Evolutionary conservation across 2,797 vertebrate genomes (phyloP).

Genomic region (Nyctibius grandis): DNA sequence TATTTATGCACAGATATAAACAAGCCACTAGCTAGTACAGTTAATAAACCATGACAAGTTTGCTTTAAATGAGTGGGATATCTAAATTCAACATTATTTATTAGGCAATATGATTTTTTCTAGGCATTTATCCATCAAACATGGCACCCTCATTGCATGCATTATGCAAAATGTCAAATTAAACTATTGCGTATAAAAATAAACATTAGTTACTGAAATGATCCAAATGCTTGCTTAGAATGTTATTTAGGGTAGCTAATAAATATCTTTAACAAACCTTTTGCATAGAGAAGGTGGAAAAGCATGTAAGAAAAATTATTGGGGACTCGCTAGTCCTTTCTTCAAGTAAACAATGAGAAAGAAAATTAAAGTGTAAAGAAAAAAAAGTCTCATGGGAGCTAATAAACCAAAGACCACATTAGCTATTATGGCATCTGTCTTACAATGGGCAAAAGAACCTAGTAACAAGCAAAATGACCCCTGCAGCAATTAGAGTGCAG

Average conservation of each 20-base stretch:
- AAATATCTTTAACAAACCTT: conserved; percentile 52
- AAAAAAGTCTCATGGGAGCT: neutral
- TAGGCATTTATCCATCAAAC: conserved; percentile 77
- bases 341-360: neutral
- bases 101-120: conserved; percentile 73
- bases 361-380: neutral
- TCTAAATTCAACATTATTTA: conserved; percentile 77
- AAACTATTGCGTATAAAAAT: conserved; percentile 79
- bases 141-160: conserved; percentile 71
- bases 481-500: neutral
- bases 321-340: neutral
- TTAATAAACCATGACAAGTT: conserved; percentile 78
- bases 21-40: conserved; percentile 69
- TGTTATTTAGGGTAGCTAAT: conserved; percentile 58
- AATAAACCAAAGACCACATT: neutral
- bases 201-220: conserved; percentile 74
- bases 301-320: neutral
- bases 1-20: conserved; percentile 73
- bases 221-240: conserved; percentile 68
- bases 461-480: neutral
- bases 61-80: conserved; percentile 73
- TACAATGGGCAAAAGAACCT: neutral
- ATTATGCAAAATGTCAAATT: conserved; percentile 79
- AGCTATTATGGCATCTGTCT: neutral
- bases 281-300: conserved; percentile 9